Base-by-base conservation (phyloP, 2,888 invertebrate species). In the Pandemis corylana region DNA sequence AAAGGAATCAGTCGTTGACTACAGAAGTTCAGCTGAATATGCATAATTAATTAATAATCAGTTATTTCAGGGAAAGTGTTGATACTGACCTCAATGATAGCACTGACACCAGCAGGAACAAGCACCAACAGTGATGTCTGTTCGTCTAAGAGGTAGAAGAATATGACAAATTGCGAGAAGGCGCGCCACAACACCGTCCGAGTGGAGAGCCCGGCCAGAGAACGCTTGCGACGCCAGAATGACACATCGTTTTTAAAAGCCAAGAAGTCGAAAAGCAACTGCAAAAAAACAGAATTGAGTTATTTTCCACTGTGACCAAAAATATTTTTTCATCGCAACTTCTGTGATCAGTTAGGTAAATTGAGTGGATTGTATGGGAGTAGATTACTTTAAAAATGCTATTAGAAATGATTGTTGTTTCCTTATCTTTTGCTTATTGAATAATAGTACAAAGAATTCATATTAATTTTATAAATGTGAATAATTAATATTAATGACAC, bases 221-320 rank as follows among this genome's bases (percentile, higher is more conserved):
- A 97, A 46, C 96, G 96, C 84, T 98, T 97, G 28, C 96, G 95
- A 74, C 97, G 96, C 99, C 99, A 99, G 89, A 99, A 99, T 72
- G 96, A 96, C 0, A 99, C 97, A 84, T 99, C 99, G 89, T 99
- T 99, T 95, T 99, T 99, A 88, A 99, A 99, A 0, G 99, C 98
- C 71, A 99, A 94, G 86, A 99, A 98, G 89, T 99, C 99, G 86
- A 99, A 98, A 59, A 99, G 92, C 77, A 99, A 93, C 98, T 99
- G 95, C 15, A 95, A 95, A 68, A 3, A 74, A 56, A 71, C 59
- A 71, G 61, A 71, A 42, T 56, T 13, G 1, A n/a, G 12, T 28
- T 28, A 28, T 28, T 28, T 28, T 28, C 28, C 28, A 28, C 28
- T 28, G 28, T 28, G 28, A 28, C 28, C 28, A 28, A 28, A 28